Percentiles rank a stretch among this genome's conserved stretches.
Evolutionary conservation across 2,797 vertebrate genomes (phyloP).

Genomic region (Halcyon leucocephala): DNA sequence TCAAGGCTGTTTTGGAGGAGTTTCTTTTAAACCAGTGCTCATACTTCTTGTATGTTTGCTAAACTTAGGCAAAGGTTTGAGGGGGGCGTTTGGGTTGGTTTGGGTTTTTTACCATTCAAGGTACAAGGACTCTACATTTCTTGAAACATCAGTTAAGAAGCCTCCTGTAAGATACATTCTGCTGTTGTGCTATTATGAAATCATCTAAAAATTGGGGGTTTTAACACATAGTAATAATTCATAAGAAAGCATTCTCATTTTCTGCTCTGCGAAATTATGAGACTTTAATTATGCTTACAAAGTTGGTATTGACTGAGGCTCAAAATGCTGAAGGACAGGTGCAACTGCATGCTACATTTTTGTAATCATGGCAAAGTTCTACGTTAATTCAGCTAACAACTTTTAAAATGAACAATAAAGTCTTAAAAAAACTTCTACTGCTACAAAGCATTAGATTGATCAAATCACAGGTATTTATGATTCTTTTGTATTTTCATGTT

Average conservation of each 20-base stretch:
- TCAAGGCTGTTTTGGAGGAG: neutral
- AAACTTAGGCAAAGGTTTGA: neutral
- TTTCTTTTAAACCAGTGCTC: slow-evolving; percentile 25
- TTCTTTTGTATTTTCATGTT: neutral
- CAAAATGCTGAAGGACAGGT: neutral
- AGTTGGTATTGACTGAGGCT: neutral
- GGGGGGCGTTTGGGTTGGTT: neutral
- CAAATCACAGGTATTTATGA: neutral
- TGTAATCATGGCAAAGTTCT: neutral
- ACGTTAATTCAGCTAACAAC: neutral
- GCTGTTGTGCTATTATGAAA: neutral
- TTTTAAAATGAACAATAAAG: neutral
- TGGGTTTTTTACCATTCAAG: neutral
- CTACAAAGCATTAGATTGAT: neutral
- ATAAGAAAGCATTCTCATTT: neutral
- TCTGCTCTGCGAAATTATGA: neutral
- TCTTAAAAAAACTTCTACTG: neutral
- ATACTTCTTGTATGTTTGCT: slow-evolving; percentile 2
- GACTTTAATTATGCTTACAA: neutral
- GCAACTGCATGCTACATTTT: neutral
- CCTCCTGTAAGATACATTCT: neutral
- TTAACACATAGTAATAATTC: slow-evolving; percentile 26
- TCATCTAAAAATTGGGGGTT: neutral
- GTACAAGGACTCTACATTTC: neutral
- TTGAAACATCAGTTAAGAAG: slow-evolving; percentile 11